Percentiles rank a stretch among this genome's conserved stretches.
phyloP scores from a whole-genome alignment of 2,888 invertebrate genomes.

The Invenusta paracnida region DNA sequence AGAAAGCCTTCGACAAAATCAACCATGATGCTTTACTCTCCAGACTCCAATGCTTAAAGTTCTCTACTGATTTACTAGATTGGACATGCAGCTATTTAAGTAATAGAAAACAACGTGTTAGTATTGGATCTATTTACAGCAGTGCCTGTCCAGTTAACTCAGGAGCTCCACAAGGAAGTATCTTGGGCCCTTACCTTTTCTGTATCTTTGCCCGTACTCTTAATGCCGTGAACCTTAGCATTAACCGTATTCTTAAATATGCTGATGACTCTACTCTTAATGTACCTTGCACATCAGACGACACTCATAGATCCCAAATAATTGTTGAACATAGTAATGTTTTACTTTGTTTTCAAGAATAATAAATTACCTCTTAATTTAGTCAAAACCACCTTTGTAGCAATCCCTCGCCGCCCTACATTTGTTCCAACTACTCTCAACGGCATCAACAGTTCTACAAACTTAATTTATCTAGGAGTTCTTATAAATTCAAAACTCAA shows the following conservation, averaged over 20 bases:
- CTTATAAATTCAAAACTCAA: not conserved
- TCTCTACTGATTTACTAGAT: not conserved
- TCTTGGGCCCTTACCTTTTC: not conserved
- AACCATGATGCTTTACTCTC: not conserved
- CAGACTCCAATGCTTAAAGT: not conserved
- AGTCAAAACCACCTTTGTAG: not conserved
- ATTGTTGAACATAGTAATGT: not conserved
- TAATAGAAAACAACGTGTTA: not conserved
- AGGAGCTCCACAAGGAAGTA: conserved; percentile 1
- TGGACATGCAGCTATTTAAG: not conserved
- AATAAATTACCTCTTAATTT: not conserved
- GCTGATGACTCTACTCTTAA: not conserved
- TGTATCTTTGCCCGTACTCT: not conserved
- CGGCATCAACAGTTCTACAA: not conserved
- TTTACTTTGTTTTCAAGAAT: not conserved
- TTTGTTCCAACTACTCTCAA: not conserved
- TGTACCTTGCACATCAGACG: not conserved
- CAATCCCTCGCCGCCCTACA: not conserved
- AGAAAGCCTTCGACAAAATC: conserved; percentile 3
- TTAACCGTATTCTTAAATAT: not conserved
- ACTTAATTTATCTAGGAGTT: not conserved
- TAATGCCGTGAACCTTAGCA: not conserved
- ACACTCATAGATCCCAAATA: not conserved
- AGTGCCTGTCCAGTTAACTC: not conserved
- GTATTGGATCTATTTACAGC: not conserved